Percentiles rank a stretch among this genome's conserved stretches.
phyloP scores from a whole-genome alignment of 1,140 invertebrate species.

The Asbolus verrucosus region DNA sequence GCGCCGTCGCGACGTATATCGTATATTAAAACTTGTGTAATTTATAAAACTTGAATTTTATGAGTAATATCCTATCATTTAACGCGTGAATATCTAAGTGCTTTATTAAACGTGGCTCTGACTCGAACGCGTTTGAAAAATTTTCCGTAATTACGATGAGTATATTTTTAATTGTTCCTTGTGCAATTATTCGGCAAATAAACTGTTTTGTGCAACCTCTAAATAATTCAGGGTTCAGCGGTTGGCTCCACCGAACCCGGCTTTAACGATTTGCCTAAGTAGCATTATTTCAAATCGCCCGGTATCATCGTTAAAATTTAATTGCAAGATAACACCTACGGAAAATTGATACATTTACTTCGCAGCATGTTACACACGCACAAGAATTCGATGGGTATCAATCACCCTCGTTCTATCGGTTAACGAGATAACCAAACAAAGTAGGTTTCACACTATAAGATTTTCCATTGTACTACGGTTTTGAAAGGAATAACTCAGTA shows the following conservation, averaged over 20 bases:
- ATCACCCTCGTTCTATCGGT: constrained; percentile 22
- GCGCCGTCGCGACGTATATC: constrained; percentile 43
- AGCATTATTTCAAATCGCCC: too few relatives aligned
- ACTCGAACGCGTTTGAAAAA: not conserved
- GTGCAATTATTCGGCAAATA: too few relatives aligned
- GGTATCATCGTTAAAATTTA: too few relatives aligned
- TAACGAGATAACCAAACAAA: constrained; percentile 14
- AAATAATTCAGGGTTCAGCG: too few relatives aligned
- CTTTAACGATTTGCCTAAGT: too few relatives aligned
- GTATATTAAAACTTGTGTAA: constrained; percentile 44
- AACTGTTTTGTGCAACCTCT: too few relatives aligned
- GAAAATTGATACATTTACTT: too few relatives aligned
- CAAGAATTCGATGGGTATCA: too few relatives aligned
- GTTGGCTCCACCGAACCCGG: too few relatives aligned
- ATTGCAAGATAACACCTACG: too few relatives aligned
- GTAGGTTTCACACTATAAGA: constrained; percentile 12
- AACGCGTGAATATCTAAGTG: constrained; percentile 28
- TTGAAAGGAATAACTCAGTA: constrained; percentile 30
- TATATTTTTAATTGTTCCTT: not conserved
- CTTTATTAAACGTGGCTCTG: constrained; percentile 11
- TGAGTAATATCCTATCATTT: constrained; percentile 40
- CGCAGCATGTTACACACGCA: too few relatives aligned
- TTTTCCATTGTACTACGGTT: constrained; percentile 22
- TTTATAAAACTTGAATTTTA: constrained; percentile 43
- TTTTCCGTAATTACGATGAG: not conserved